Percentiles rank a stretch among this genome's conserved stretches.
Evolutionary conservation across 2,113 vertebrate genomes (phyloP).

Genomic region (Casuarius casuarius): DNA sequence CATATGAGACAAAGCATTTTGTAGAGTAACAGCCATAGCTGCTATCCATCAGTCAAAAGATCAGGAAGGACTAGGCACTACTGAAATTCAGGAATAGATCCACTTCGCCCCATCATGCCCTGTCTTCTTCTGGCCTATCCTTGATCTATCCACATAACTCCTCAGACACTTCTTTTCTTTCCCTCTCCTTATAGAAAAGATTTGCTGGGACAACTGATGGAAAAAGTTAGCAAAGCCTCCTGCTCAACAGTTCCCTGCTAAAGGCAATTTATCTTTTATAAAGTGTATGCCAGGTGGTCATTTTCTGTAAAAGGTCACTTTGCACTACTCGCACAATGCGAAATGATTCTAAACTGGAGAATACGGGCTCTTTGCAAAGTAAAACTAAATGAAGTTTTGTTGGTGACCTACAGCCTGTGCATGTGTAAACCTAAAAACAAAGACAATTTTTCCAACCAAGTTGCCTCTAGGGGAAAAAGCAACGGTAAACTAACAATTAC

Average conservation of each 20-base stretch:
- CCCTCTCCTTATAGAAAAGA: neutral
- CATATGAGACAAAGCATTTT: neutral
- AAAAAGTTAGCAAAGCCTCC: neutral
- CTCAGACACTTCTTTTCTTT: no score
- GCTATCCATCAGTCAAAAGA: neutral
- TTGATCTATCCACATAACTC: no score
- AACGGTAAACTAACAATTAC: neutral
- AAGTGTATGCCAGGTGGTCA: rapidly evolving
- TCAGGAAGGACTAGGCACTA: neutral
- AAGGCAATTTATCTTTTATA: neutral
- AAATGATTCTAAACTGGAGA: neutral
- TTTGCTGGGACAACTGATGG: neutral
- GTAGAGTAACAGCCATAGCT: neutral
- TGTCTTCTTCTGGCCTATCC: neutral
- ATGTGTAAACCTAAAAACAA: neutral
- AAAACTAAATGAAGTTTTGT: neutral
- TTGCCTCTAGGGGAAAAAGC: neutral
- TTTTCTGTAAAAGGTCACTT: neutral
- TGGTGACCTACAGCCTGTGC: neutral
- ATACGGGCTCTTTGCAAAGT: neutral
- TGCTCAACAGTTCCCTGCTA: neutral
- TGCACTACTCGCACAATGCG: rapidly evolving
- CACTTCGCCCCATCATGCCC: no score
- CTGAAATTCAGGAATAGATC: neutral
- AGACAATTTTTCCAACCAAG: neutral